phyloP scores from a whole-genome alignment of 1,140 invertebrate genomes.

The Tyrophagus putrescentiae region DNA sequence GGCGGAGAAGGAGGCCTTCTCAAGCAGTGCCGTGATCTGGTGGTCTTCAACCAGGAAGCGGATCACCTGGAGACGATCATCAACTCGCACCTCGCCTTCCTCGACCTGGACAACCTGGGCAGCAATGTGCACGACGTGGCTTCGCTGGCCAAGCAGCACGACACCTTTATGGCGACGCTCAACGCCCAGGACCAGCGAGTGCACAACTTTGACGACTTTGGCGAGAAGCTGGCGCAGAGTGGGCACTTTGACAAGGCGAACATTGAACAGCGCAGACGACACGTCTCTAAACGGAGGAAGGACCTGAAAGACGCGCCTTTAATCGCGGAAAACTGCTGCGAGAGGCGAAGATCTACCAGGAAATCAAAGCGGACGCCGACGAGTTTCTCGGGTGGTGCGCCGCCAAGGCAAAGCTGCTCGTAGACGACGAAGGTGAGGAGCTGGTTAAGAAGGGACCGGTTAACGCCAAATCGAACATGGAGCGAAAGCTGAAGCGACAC shows the following conservation, averaged over 20 bases:
- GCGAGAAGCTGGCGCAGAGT: slow-evolving; percentile 62
- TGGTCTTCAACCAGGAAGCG: slow-evolving; percentile 79
- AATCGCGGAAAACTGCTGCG: slow-evolving; percentile 52
- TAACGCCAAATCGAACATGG: slow-evolving; percentile 77
- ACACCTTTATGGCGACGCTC: slow-evolving; percentile 84
- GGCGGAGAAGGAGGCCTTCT: slow-evolving; percentile 65
- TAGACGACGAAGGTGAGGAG: slow-evolving; percentile 83
- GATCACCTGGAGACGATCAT: slow-evolving; percentile 92
- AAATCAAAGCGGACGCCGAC: slow-evolving; percentile 74
- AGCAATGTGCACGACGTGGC: slow-evolving; percentile 85
- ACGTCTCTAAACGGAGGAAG: slow-evolving; percentile 55
- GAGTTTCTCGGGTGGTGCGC: slow-evolving; percentile 62
- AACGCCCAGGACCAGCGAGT: slow-evolving; percentile 82
- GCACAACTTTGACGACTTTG: slow-evolving; percentile 65
- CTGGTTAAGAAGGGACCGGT: slow-evolving; percentile 36
- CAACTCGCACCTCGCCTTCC: slow-evolving; percentile 77
- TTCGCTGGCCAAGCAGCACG: slow-evolving; percentile 76
- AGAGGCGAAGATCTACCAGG: slow-evolving; percentile 60
- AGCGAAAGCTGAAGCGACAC: slow-evolving; percentile 87
- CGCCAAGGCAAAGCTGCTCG: slow-evolving; percentile 77
- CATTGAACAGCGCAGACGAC: slow-evolving; percentile 54
- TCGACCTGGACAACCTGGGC: slow-evolving; percentile 73
- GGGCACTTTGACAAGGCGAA: slow-evolving; percentile 63
- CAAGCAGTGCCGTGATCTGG: slow-evolving; percentile 62
- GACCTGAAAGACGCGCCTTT: slow-evolving; percentile 55